These are phyloP conservation scores for Hyles vespertilio DNA, from an alignment of 1,140 invertebrate genomes.

Conservation along the genomic window DNA sequence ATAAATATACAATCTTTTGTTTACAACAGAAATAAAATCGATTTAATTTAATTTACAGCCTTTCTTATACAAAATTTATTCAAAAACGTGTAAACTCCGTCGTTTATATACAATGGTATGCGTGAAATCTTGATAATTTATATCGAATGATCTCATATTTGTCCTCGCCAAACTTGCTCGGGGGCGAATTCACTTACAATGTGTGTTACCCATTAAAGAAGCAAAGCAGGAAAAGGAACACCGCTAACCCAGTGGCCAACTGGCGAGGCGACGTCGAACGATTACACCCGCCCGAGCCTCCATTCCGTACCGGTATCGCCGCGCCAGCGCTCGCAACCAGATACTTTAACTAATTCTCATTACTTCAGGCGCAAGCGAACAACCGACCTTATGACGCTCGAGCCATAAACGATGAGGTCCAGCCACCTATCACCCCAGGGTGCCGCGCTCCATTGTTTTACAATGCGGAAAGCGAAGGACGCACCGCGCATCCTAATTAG, in stretches of 20 bases:
- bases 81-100: no score
- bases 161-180: no score
- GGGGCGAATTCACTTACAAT: constrained; percentile 5
- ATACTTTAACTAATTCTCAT: constrained; percentile 28
- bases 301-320: constrained; percentile 61
- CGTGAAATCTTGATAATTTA: no score
- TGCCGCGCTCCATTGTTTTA: constrained; percentile 52
- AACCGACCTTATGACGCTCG: constrained; percentile 32
- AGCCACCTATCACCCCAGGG: constrained; percentile 48
- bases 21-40: no score
- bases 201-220: constrained; percentile 55
- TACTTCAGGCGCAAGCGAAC: constrained; percentile 31
- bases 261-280: constrained; percentile 54
- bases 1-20: no score
- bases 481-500: constrained; percentile 61
- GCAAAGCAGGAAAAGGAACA: constrained; percentile 66
- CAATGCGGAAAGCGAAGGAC: constrained; percentile 63
- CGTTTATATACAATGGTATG: no score
- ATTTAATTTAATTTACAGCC: no score
- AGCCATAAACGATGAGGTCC: constrained; percentile 39
- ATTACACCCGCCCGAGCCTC: constrained; percentile 46
- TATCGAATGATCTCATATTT: no score
- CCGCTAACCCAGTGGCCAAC: constrained; percentile 71
- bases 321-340: constrained; percentile 46
- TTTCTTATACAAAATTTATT: no score